phyloP scores from a whole-genome alignment of 1,140 invertebrate genomes.

The Thaumatotibia leucotreta region DNA sequence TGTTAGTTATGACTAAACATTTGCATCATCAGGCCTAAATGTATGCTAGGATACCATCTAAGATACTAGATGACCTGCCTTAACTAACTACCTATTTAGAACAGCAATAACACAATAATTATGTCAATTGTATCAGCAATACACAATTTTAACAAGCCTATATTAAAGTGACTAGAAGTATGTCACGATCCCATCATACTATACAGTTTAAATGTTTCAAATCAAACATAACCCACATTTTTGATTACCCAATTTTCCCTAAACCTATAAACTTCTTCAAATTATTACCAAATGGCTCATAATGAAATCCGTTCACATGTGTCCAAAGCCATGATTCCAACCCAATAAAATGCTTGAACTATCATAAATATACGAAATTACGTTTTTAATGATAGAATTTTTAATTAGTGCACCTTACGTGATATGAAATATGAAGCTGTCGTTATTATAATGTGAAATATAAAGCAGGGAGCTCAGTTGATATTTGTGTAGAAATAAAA shows the following conservation, averaged over 20 bases:
- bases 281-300: background rate
- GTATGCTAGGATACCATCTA: too few relatives aligned
- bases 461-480: constrained; percentile 35
- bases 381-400: constrained; percentile 33
- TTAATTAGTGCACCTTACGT: constrained; percentile 31
- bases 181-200: too few relatives aligned
- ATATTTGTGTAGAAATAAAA: constrained; percentile 42
- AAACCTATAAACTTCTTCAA: background rate
- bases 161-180: too few relatives aligned
- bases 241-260: background rate
- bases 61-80: too few relatives aligned
- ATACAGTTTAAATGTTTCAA: background rate
- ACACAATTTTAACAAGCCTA: too few relatives aligned
- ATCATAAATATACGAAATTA: constrained; percentile 26
- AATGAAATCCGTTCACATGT: constrained; percentile 29
- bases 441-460: constrained; percentile 39
- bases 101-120: too few relatives aligned
- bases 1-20: too few relatives aligned
- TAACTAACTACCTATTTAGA: too few relatives aligned
- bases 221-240: background rate
- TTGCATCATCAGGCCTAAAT: too few relatives aligned
- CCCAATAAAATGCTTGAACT: constrained; percentile 21
- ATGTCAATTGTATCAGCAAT: too few relatives aligned
- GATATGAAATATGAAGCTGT: constrained; percentile 37
- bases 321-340: constrained; percentile 20